Base-by-base conservation (phyloP, 2,888 invertebrate species). In the Mellilla xanthometata region DNA sequence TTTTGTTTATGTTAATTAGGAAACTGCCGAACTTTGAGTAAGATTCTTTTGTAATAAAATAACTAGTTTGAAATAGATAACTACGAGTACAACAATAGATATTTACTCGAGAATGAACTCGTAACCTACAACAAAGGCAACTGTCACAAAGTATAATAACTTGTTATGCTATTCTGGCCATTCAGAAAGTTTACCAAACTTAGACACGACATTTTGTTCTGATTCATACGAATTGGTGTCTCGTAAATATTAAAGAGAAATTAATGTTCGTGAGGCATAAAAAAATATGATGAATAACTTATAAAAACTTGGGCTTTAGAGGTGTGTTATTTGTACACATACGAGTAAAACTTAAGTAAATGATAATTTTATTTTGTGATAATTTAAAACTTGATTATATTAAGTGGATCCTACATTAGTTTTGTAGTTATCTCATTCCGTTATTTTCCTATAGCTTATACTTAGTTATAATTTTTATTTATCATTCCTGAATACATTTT, bases 131-230 rank as follows among this genome's bases (percentile, higher is more conserved):
- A 44, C 33, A 39, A 39, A 12, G 34, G 9, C 5, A 26, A 7
- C 39, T 34, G 33, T 29, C 39, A 33, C 34, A 34, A 28, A 29
- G 28, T 45, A 30, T 34, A 39, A 39, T 35, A 39, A 11, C 35
- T 35, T 33, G 13, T 11, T 46, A 13, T 35, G 26, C 30, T 12
- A 40, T 46, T 34, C 39, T 34, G 34, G 12, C 29, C 19, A 29
- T 45, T 45, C 39, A 39, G 12, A 27, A 13, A 39, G 23, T 45
- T 45, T 8, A 12, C 29, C 34, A 24, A 44, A 39, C 29, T 45
- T 39, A 30, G 34, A 30, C 45, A 45, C 45, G 45, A 33, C 15
- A 45, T 39, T 39, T 39, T 34, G 29, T 45, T 45, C 39, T 39
- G 45, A 39, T 45, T 39, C 39, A 39, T 29, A 10, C 24, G 39